A percentile compares a stretch with the other conserved stretches of the same genome.
Evolutionary conservation across 1,140 invertebrate genomes (phyloP).

Genomic region (Micrasema longulum): DNA sequence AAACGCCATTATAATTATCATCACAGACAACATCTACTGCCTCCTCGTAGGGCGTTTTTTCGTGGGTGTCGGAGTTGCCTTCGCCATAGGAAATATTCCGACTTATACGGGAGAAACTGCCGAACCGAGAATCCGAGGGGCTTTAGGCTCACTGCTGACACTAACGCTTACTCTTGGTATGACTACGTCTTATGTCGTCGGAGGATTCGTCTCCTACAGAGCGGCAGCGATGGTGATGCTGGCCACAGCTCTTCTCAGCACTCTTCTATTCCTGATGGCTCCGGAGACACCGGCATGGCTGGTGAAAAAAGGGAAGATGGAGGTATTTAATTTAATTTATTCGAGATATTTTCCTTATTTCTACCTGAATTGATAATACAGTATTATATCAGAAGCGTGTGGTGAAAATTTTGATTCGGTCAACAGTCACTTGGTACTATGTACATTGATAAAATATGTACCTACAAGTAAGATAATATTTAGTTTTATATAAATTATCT

Average conservation of each 20-base stretch:
- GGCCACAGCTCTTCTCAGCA: neutral
- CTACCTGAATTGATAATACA: no score
- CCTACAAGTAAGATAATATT: no score
- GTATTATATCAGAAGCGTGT: no score
- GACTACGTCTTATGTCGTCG: constrained; percentile 22
- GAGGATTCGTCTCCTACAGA: constrained; percentile 38
- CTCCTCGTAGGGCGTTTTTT: constrained; percentile 7
- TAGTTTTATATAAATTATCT: no score
- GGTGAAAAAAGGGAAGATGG: constrained; percentile 5
- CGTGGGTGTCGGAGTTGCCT: constrained; percentile 8
- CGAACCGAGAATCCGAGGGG: constrained; percentile 18
- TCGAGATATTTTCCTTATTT: no score
- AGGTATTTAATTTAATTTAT: no score
- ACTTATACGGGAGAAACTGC: constrained; percentile 39
- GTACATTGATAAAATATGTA: no score
- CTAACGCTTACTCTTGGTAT: constrained; percentile 34
- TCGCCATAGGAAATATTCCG: constrained; percentile 11
- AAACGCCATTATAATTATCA: constrained; percentile 18
- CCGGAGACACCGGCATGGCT: constrained; percentile 37
- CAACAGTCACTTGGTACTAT: no score
- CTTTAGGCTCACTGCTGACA: constrained; percentile 27
- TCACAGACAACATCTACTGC: neutral
- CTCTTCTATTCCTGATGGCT: constrained; percentile 13
- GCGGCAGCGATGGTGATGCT: constrained; percentile 34
- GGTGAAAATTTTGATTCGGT: no score